phyloP scores from a whole-genome alignment of 2,797 vertebrate genomes.

The Pseudopleuronectes americanus region DNA sequence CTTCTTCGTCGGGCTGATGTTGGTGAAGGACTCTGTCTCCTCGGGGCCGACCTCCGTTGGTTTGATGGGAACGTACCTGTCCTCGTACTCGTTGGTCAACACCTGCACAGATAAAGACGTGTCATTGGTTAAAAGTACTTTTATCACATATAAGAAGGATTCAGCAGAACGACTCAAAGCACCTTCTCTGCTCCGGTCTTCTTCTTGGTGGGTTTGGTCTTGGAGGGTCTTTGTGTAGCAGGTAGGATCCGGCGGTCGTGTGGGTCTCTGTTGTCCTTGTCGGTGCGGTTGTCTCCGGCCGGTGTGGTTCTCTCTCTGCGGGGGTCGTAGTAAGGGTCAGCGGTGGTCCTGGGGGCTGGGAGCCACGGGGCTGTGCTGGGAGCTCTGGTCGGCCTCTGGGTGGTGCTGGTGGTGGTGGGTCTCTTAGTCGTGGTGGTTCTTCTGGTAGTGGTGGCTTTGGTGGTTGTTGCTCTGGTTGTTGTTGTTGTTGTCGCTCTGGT shows the following conservation, averaged over 20 bases:
- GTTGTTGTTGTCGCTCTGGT: conserved; percentile 55
- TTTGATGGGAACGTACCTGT: conserved; percentile 83
- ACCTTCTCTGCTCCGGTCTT: conserved; percentile 82
- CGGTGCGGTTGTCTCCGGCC: conserved; percentile 88
- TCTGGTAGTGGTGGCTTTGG: conserved; percentile 55
- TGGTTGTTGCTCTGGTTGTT: conserved; percentile 37
- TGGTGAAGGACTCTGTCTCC: conserved; percentile 74
- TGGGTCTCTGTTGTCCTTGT: conserved; percentile 83
- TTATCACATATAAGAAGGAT: not conserved
- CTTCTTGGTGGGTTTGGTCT: conserved; percentile 85
- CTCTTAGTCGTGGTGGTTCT: conserved; percentile 74
- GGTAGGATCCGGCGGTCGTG: conserved; percentile 75
- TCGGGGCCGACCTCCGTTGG: conserved; percentile 81
- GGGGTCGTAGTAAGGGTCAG: conserved; percentile 82
- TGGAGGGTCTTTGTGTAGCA: conserved; percentile 83
- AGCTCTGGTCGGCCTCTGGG: conserved; percentile 82
- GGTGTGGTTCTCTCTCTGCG: conserved; percentile 87
- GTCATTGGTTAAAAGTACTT: not conserved
- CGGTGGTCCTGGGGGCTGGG: conserved; percentile 73
- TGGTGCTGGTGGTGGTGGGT: conserved; percentile 76
- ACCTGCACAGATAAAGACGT: conserved; percentile 69
- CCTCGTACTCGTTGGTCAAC: conserved; percentile 90
- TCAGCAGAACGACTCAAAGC: not conserved
- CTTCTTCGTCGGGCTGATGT: conserved; percentile 80
- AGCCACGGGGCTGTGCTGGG: conserved; percentile 74